Base-by-base conservation (phyloP, 2,113 vertebrate species). In the Limnothrissa miodon region DNA sequence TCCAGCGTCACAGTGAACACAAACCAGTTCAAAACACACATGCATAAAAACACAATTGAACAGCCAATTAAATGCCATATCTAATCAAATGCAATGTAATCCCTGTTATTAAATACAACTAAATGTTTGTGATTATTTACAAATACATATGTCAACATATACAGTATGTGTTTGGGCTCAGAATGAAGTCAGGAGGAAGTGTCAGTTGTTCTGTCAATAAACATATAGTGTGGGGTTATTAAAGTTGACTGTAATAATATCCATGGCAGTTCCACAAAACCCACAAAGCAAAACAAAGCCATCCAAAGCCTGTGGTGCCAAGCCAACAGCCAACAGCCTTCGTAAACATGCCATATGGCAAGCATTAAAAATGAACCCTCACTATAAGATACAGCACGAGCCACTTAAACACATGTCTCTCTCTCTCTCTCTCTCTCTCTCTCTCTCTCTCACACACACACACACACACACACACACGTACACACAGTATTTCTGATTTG, bases 401-500 rank as follows among this genome's bases (percentile, higher is more conserved):
- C 56, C 56, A 62, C 56, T 62, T 29, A 8, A 29, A 23, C 80
- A 70, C 56, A 62, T n/a, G 29, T 15, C n/a, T 25, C 59, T 10
- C 59, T 25, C n/a, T 62, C 59, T 29, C 56, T 62, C 56, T n/a
- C n/a, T n/a, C n/a, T n/a, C n/a, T n/a, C n/a, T n/a, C n/a, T n/a
- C 59, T 25, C 59, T n/a, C 59, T 25, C 23, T 25, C 5, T 11
- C 62, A 70, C 62, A 70, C 62, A 70, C 62, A 70, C 62, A 70
- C 62, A 70, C 62, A 70, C 25, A 70, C 62, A 70, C 62, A 70
- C 62, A 89, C 87, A 88, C 90, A 88, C n/a, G n/a, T n/a, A n/a
- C n/a, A n/a, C n/a, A 53, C 56, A 82, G 80, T 70, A 84, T 89
- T 88, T 86, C 81, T 87, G 84, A 86, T 83, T 90, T 88, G 87